Evolutionary conservation across 92 coral and sea anemone genomes (phyloP), one percentile per base, ranked within the genome.

Genomic region (Isaurus tuberculatus): DNA sequence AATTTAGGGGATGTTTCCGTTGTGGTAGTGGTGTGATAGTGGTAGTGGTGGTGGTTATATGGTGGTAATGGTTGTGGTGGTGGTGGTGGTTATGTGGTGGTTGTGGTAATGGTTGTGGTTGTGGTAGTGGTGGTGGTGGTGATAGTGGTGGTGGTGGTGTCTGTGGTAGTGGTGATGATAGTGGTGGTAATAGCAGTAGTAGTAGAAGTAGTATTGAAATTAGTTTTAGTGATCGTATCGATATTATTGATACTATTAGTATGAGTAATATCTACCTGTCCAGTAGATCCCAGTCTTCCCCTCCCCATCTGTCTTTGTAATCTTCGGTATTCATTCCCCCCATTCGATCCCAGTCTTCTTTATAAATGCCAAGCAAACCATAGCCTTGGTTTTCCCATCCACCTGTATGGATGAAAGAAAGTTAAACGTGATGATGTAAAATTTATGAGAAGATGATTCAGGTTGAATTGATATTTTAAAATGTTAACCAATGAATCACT

Each of bases 281-380:
- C 22, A 77, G 69, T 58, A 77, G 82, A 15, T 77, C 82, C 82
- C 82, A 77, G 68, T 77, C 82, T 8, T 77, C 82, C 57, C 82
- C 82, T 57, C 82, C 82, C 82, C 82, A 77, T 77, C 82, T 77
- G 32, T 77, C 53, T 48, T 77, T 77, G 19, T 31, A 77, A 63
- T 75, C 82, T 40, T 31, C 51, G 1, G 70, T 57, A 63, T 75
- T 75, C 82, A 75, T 75, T 23, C 82, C 82, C 32, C 82, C 82
- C 82, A 75, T 75, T 58, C 81, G 70, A 40, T 75, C 81, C 81
- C 81, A 75, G 70, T 75, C 81, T 69, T 33, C 81, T 37, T 75
- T 75, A 40, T 75, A 75, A 40, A 40, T 36, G 31, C 81, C 81
- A 9, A 75, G 42, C 70, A 75, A 34, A 3, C 81, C 81, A 33